Base-by-base conservation (phyloP, 2,888 invertebrate genomes). In the Bimastos eiseni region DNA sequence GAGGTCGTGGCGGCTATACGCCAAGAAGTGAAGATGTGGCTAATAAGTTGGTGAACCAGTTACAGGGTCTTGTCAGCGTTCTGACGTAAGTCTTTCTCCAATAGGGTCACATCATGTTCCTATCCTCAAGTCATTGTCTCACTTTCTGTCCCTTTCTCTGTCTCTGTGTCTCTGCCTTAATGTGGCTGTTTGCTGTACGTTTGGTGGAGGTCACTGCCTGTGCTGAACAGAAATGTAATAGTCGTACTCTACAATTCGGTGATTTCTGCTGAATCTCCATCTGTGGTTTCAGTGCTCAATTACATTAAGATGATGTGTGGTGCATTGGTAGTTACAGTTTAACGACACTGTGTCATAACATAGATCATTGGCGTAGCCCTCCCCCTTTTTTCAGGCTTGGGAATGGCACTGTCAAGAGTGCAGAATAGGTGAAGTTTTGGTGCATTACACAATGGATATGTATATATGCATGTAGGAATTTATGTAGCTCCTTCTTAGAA, bases 31-130 rank as follows among this genome's bases (percentile, higher is more conserved):
- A 86, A 36, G 86, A 34, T 24, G 86, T 86, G 34, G 86, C 86
- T 36, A 86, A 86, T 24, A 86, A 86, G 86, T 86, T 86, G 86
- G 86, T 86, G 21, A 86, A 86, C 36, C 86, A 86, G 37, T 37
- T 86, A 6, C 86, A 86, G 86, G 86, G 86, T 5, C 37, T 86
- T 21, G 86, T 86, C 86, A 86, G 86, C 17, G 86, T 33, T 36
- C 86, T 86, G 86, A 86, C 86, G 86, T 86, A 37, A 86, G 86
- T 86, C 24, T 86, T 37, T 21, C 86, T 86, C 70, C n/a, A 70
- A 30, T 11, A 70, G 70, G 30, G 8, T 11, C 70, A 70, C 30
- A 70, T 11, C 70, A n/a, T 17, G 30, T 70, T 8, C 70, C n/a
- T 13, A n/a, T 70, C 13, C 70, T 70, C n/a, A n/a, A n/a, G n/a